Conservation (phyloP, 35 echinoderm and acorn worm species). For the Apostichopus japonicus region DNA sequence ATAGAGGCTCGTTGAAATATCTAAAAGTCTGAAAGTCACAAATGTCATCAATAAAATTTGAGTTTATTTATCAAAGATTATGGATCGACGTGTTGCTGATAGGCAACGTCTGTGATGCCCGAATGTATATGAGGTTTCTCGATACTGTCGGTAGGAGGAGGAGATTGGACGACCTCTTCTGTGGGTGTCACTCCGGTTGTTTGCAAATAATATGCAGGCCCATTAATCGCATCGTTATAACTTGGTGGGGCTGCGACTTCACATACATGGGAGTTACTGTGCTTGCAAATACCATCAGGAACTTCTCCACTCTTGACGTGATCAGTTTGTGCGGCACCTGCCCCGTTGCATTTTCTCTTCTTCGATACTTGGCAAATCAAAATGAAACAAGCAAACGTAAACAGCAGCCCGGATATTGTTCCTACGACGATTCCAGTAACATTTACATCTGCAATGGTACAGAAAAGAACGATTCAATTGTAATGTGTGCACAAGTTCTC, state of each 20-base stretch:
- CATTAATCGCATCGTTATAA: background rate
- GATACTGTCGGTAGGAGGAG: background rate
- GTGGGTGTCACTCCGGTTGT: background rate
- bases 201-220: background rate
- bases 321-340: background rate
- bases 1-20: too few relatives aligned
- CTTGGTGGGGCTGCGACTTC: background rate
- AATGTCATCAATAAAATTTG: too few relatives aligned
- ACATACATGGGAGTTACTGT: too few relatives aligned
- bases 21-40: too few relatives aligned
- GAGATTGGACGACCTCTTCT: background rate
- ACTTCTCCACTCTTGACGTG: background rate
- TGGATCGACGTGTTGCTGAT: too few relatives aligned
- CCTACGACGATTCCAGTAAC: background rate
- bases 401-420: background rate
- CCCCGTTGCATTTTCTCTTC: background rate
- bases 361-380: background rate
- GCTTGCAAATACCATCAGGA: too few relatives aligned
- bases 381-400: background rate
- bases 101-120: background rate
- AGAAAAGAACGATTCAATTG: too few relatives aligned
- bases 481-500: too few relatives aligned
- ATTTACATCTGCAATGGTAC: background rate
- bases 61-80: too few relatives aligned
- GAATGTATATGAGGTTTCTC: background rate